Conservation (phyloP, 1,140 invertebrate genomes). For the Ceratitis capitata region DNA sequence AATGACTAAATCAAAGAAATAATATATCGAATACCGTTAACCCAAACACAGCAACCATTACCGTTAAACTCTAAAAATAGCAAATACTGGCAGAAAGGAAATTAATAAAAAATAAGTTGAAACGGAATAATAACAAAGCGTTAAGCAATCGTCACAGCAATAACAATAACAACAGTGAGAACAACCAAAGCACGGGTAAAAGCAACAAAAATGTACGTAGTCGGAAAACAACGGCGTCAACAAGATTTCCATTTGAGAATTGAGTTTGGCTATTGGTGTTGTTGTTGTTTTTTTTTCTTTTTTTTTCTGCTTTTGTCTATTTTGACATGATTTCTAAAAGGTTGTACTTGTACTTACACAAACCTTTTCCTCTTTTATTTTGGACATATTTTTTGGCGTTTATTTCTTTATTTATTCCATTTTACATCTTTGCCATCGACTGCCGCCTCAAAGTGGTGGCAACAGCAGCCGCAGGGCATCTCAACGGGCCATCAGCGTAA, state of each 20-base stretch:
- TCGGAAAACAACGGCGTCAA: background rate
- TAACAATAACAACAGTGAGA: conserved; percentile 15
- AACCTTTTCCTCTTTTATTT: no score
- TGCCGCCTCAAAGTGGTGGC: background rate
- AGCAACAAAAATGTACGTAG: background rate
- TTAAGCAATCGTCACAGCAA: background rate
- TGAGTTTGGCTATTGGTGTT: background rate
- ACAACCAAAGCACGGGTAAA: background rate
- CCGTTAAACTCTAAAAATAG: no score
- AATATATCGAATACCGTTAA: no score
- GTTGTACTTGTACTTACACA: no score
- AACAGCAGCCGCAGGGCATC: conserved; percentile 27
- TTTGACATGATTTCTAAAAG: no score
- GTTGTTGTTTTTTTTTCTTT: no score
- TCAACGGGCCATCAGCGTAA: conserved; percentile 30
- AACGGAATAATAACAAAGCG: conserved; percentile 8
- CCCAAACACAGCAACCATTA: no score
- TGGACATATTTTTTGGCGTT: no score
- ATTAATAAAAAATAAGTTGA: background rate
- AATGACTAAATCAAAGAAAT: no score
- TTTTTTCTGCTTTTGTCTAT: no score
- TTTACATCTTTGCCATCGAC: background rate
- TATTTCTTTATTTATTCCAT: no score
- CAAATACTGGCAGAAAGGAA: background rate
- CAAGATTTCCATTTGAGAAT: background rate